These are phyloP conservation scores for Lates calcarifer DNA, from an alignment of 2,113 vertebrate species.

Conservation along the genomic window DNA sequence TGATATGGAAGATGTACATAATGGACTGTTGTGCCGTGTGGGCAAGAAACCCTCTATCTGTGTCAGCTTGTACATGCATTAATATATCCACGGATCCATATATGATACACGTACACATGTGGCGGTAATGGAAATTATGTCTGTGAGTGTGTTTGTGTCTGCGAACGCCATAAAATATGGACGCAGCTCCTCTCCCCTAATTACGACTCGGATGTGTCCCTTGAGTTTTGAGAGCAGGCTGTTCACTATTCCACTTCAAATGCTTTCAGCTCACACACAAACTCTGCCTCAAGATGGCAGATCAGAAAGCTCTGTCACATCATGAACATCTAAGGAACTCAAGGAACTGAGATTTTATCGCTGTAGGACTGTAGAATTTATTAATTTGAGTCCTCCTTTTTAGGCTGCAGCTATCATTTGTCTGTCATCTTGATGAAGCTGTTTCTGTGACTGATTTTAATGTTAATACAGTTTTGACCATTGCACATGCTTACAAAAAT, in stretches of 20 bases:
- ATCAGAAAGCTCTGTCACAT: conserved; percentile 62
- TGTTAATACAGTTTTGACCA: conserved; percentile 12
- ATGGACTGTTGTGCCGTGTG: conserved; percentile 57
- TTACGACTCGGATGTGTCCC: conserved; percentile 61
- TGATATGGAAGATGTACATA: conserved; percentile 72
- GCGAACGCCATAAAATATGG: conserved; percentile 45
- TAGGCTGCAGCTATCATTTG: background rate
- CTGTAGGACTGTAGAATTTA: conserved; percentile 20
- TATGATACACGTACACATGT: conserved; percentile 17
- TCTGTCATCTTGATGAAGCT: background rate
- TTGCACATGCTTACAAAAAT: background rate
- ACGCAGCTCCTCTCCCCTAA: conserved; percentile 56
- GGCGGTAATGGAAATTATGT: conserved; percentile 39
- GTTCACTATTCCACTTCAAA: conserved; percentile 65
- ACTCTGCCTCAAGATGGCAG: conserved; percentile 50
- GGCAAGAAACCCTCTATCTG: conserved; percentile 39
- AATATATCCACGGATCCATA: conserved; percentile 3
- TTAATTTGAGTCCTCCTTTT: conserved; percentile 4
- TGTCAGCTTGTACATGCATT: conserved; percentile 44
- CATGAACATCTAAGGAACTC: conserved; percentile 48
- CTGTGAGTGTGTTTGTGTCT: conserved; percentile 33
- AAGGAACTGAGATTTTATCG: conserved; percentile 25
- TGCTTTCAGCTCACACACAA: conserved; percentile 48
- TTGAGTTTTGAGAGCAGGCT: conserved; percentile 62
- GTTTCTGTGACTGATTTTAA: background rate